Evolutionary conservation across 2,797 vertebrate species (phyloP), one percentile per base, ranked within the genome.

Genomic region (Myotis planiceps): DNA sequence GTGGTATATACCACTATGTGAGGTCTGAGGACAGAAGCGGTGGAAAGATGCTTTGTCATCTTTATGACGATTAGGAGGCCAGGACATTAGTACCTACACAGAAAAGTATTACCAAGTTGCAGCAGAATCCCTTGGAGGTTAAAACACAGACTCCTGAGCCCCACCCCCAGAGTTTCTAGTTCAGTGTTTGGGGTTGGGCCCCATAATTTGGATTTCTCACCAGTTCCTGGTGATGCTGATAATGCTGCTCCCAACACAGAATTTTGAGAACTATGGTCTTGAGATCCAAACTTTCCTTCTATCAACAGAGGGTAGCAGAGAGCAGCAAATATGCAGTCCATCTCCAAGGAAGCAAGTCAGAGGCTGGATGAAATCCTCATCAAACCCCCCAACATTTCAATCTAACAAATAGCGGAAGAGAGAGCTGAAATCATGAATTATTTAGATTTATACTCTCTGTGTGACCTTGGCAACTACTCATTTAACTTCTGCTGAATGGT

Each of bases 231-330:
- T 42, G 45, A 49, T 21, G 29, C 2, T 63, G 37, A 4, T 23
- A 5, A 2, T 6, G 25, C 58, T n/a, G 23, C 12, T 63, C 10
- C 58, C 8, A 21, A 14, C 32, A 80, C 27, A 71, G 60, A 45
- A 42, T 12, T 23, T 45, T 5, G 47, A 78, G 13, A 74, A 68
- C 42, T 23, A 27, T 51, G 23, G 49, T 69, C 15, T 90, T 39
- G n/a, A 68, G 34, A 74, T 9, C 16, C 2, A 9, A 18, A 66
- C 88, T 88, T 94, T 45, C 79, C 74, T 23, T 72, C 29, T 9
- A 42, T 37, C 97, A 84, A 69, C 39, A 97, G 97, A 51, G 91
- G 88, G 89, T 45, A 97, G 95, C 83, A 95, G 89, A 97, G 75
- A 97, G 95, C 80, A 95, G 42, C 69, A 80, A 86, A 95, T 80